These are phyloP conservation scores for Raja brachyura DNA, from an alignment of 2,113 vertebrate genomes.

Conservation along the genomic window DNA sequence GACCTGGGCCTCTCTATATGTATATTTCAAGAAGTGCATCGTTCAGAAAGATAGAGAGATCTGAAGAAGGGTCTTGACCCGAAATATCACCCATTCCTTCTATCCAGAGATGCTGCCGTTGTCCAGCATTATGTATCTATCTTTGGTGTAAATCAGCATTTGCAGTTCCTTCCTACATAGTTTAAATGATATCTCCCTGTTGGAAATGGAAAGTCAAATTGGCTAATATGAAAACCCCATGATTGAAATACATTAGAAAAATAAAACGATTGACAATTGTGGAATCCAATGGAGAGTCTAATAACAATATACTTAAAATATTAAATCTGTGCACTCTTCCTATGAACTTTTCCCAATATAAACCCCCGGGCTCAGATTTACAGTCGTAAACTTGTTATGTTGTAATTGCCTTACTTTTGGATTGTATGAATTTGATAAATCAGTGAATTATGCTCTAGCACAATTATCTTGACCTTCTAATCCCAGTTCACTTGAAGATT, in stretches of 20 bases:
- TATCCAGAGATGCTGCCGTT: too few species aligned
- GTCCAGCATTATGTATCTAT: too few species aligned
- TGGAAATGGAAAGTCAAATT: neutral
- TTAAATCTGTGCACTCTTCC: neutral
- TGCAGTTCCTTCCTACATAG: too few species aligned
- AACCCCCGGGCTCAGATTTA: neutral
- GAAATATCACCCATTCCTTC: too few species aligned
- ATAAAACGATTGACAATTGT: neutral
- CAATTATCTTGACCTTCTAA: neutral
- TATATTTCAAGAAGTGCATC: neutral
- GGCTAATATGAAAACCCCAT: neutral
- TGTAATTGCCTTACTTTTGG: neutral
- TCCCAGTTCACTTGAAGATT: neutral
- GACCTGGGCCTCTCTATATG: neutral
- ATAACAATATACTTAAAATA: neutral
- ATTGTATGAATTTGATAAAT: neutral
- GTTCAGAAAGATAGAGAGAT: neutral
- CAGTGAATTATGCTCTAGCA: neutral
- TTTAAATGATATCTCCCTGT: neutral
- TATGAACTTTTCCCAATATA: neutral
- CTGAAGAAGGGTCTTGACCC: too few species aligned
- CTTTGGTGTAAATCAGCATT: too few species aligned
- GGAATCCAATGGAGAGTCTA: neutral
- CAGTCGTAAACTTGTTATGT: neutral
- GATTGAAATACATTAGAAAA: too few species aligned